These are phyloP conservation scores for Neosilurus mollespiculum DNA, from an alignment of 2,797 vertebrate species.

Conservation along the genomic window DNA sequence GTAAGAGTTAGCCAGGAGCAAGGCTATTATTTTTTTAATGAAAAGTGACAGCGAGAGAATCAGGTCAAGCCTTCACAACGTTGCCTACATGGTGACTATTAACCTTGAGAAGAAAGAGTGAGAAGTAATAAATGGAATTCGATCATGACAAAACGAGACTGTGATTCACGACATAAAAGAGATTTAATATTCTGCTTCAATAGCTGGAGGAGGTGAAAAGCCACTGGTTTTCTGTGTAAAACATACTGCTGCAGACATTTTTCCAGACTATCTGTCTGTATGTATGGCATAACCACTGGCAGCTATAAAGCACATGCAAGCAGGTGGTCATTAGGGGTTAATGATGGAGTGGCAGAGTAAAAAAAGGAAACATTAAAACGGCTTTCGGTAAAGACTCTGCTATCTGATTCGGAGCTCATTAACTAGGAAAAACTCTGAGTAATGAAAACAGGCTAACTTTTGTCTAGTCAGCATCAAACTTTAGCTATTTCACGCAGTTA, in stretches of 20 bases:
- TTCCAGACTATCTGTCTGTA: neutral
- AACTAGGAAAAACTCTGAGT: neutral
- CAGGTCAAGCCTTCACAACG: neutral
- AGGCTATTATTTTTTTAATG: neutral
- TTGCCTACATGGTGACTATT: neutral
- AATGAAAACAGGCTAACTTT: neutral
- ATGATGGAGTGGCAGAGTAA: neutral
- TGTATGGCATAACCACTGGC: neutral
- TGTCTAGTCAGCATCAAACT: neutral
- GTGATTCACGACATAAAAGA: neutral
- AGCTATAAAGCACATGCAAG: conserved; percentile 5
- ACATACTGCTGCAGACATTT: neutral
- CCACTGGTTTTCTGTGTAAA: neutral
- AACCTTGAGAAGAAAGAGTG: neutral
- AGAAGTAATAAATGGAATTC: neutral
- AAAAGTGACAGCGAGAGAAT: neutral
- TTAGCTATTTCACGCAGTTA: neutral
- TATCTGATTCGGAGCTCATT: neutral
- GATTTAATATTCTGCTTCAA: neutral
- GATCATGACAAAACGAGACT: neutral
- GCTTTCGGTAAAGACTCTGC: neutral
- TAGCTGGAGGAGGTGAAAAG: neutral
- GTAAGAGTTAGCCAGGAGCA: too few species aligned
- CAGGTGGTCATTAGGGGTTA: conserved; percentile 16
- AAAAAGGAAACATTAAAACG: neutral